These are phyloP conservation scores for Dione juno DNA, from an alignment of 2,888 invertebrate genomes.

Conservation along the genomic window DNA sequence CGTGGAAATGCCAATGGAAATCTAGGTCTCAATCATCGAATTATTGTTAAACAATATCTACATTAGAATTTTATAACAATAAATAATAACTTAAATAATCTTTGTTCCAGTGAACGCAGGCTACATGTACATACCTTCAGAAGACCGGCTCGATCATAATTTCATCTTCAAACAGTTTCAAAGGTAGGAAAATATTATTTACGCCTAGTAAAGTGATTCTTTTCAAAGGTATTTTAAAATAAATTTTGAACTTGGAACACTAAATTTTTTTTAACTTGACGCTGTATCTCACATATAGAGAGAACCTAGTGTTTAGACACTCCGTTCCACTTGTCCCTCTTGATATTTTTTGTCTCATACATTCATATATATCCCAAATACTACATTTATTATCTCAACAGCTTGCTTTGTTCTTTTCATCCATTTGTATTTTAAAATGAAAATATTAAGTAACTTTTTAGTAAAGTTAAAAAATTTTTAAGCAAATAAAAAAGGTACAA, in stretches of 20 bases:
- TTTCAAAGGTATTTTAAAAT: too few relatives aligned
- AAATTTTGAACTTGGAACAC: too few relatives aligned
- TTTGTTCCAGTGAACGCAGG: slow-evolving; percentile 62
- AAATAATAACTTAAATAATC: not conserved
- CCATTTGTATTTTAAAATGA: not conserved
- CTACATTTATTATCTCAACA: not conserved
- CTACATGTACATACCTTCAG: slow-evolving; percentile 46
- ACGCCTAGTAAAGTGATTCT: not conserved
- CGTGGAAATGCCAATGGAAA: not conserved
- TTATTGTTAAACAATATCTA: too few relatives aligned
- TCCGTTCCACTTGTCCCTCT: too few relatives aligned
- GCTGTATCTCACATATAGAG: too few relatives aligned
- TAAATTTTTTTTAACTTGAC: too few relatives aligned
- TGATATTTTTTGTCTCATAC: too few relatives aligned
- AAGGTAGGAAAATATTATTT: slow-evolving; percentile 11
- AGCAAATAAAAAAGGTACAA: slow-evolving; percentile 37
- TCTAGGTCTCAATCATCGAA: too few relatives aligned
- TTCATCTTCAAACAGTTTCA: slow-evolving; percentile 48
- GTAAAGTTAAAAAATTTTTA: slow-evolving; percentile 4
- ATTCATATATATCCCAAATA: too few relatives aligned
- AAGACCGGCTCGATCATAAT: slow-evolving; percentile 51
- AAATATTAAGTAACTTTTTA: slow-evolving; percentile 1
- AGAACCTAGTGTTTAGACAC: too few relatives aligned
- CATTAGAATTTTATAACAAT: not conserved
- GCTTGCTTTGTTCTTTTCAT: not conserved